These are phyloP conservation scores for Pentalonia nigronervosa DNA, from an alignment of 1,140 invertebrate genomes.

Conservation along the genomic window DNA sequence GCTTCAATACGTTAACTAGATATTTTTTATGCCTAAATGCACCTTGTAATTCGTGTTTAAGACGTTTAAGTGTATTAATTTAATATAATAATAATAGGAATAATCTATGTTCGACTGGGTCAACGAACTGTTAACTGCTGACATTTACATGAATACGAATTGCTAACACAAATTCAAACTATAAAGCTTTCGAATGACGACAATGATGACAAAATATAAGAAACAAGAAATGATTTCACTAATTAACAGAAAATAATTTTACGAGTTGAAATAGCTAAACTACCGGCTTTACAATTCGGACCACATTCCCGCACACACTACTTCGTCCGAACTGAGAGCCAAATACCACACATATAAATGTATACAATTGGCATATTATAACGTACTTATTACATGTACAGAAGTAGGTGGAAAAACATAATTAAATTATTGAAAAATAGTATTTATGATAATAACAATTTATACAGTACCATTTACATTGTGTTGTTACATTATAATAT, in stretches of 20 bases:
- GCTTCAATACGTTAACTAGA: conserved; percentile 1
- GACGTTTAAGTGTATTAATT: neutral
- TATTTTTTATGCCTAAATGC: neutral
- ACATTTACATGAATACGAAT: conserved; percentile 49
- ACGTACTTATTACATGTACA: neutral
- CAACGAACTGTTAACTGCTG: conserved; percentile 42
- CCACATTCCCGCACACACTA: neutral
- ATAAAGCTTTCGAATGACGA: conserved; percentile 14
- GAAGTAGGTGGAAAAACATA: neutral
- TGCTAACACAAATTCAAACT: neutral
- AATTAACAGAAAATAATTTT: conserved; percentile 39
- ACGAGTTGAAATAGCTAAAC: neutral
- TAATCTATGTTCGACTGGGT: conserved; percentile 22
- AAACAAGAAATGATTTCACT: conserved; percentile 24
- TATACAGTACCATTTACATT: neutral
- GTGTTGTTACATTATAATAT: neutral
- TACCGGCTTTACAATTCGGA: conserved; percentile 26
- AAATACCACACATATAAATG: neutral
- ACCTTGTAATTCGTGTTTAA: conserved; percentile 1
- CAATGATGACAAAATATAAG: neutral
- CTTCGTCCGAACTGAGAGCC: neutral
- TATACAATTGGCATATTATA: conserved; percentile 12
- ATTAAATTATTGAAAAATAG: neutral
- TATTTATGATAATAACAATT: neutral
- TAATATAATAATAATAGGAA: conserved; percentile 19